phyloP scores from a whole-genome alignment of 2,888 invertebrate genomes.

The Eupithecia centaureata region DNA sequence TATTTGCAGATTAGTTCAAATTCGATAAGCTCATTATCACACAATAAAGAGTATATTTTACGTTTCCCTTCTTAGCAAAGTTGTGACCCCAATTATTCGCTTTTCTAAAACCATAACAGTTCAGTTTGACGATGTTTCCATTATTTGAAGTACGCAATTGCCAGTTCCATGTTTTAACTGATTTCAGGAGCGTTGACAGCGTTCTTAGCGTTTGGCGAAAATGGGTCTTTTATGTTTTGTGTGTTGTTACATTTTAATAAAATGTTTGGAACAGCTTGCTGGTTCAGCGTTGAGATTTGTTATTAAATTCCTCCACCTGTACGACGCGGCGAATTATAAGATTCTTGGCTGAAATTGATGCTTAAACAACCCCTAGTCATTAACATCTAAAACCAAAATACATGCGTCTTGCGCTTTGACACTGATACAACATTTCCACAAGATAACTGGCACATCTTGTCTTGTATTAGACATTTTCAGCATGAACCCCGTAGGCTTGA shows the following conservation, averaged over 20 bases:
- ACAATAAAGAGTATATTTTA: not conserved
- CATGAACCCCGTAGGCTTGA: not conserved
- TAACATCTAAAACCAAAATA: not conserved
- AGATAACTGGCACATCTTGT: not conserved
- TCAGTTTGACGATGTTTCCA: not conserved
- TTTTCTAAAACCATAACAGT: not conserved
- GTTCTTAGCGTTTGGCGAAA: not conserved
- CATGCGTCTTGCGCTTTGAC: not conserved
- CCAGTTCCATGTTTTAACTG: not conserved
- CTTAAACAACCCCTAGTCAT: not conserved
- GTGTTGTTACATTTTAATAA: not conserved
- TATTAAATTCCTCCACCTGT: not conserved
- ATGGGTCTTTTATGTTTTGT: not conserved
- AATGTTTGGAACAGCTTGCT: not conserved
- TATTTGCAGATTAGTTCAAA: not conserved
- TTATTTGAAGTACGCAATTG: not conserved
- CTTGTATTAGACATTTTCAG: not conserved
- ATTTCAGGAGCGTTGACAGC: not conserved
- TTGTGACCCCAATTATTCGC: not conserved
- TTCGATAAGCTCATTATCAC: not conserved
- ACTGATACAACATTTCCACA: not conserved
- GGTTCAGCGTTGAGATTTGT: not conserved
- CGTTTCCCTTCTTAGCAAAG: not conserved
- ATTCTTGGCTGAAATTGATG: not conserved
- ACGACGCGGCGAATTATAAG: not conserved